Evolutionary conservation across 2,113 vertebrate genomes (phyloP), one percentile per base, ranked within the genome.

Genomic region (Tragelaphus buxtoni): DNA sequence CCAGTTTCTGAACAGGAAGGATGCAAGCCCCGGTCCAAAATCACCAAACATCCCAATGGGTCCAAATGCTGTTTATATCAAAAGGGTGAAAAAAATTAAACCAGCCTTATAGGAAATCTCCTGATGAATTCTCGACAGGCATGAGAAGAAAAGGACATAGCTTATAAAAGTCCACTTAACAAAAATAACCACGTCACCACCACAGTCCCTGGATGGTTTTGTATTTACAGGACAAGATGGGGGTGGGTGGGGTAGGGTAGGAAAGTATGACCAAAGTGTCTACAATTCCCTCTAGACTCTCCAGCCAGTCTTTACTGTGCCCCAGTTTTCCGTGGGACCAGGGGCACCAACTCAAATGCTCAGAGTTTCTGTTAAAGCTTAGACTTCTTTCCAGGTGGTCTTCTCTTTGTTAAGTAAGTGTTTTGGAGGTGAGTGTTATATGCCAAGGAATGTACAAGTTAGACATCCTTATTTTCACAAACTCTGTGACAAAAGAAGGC

Each of bases 181-280:
- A 8, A 30, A 1, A 72, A 76, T 8, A 6, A 2, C 11, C 1
- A 0, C 0, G 8, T 47, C 80, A 32, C 42, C 16, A 13, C 8
- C 65, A 14, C 13, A 8, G 56, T 42, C 55, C 60, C 92, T 24
- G 7, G 49, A 14, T 4, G 28, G 22, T 9, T 49, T 28, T 2
- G 0, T 47, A 28, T 24, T 49, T 51, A 24, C 3, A 1, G 30
- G 20, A 28, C 13, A 20, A n/a, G 32, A 13, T 1, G 0, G 4
- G 8, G 8, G 9, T 45, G 24, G 55, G 35, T 0, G 1, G 18
- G 24, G 32, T 24, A 3, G 3, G 0, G 8, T 3, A 11, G 39
- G 14, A 32, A 55, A 39, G 13, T 5, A 1, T 11, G 2, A 26
- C 3, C 1, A 1, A 5, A 53, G 49, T 0, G 1, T n/a, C 35